phyloP scores from a whole-genome alignment of 2,113 vertebrate species.

The Cyanoderma ruficeps region DNA sequence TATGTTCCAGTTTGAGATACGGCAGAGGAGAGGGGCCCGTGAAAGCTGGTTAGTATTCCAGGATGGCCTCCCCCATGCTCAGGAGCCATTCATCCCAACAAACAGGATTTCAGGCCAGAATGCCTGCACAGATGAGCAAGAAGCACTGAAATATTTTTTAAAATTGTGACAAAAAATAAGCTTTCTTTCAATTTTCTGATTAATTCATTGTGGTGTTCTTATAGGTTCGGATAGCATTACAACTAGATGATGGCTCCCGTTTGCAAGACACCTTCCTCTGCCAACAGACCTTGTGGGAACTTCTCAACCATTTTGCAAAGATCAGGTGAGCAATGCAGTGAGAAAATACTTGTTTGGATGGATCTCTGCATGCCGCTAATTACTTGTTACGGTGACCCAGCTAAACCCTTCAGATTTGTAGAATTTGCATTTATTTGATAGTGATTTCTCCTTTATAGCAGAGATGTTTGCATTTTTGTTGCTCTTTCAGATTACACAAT shows the following conservation, averaged over 20 bases:
- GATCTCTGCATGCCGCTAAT: neutral
- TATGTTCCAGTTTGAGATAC: neutral
- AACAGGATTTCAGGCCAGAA: neutral
- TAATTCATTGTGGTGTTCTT: neutral
- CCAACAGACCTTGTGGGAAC: constrained; percentile 88
- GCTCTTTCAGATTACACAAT: neutral
- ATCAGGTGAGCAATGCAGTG: constrained; percentile 79
- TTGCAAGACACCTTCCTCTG: constrained; percentile 85
- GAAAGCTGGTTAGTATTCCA: neutral
- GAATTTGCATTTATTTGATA: neutral
- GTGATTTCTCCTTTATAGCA: neutral
- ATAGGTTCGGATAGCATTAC: constrained; percentile 88
- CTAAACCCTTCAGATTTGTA: neutral
- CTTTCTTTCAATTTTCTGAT: neutral
- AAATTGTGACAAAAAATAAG: neutral
- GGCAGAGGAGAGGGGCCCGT: neutral
- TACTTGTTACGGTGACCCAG: neutral
- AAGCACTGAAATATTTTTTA: neutral
- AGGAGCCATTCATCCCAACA: neutral
- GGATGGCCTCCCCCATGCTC: neutral
- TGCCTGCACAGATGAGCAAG: neutral
- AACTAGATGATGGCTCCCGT: constrained; percentile 87
- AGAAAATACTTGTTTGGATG: neutral
- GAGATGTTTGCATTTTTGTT: neutral
- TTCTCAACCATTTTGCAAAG: constrained; percentile 85